Base-by-base conservation (phyloP, 2,888 invertebrate genomes). In the Ectemnius lituratus region DNA sequence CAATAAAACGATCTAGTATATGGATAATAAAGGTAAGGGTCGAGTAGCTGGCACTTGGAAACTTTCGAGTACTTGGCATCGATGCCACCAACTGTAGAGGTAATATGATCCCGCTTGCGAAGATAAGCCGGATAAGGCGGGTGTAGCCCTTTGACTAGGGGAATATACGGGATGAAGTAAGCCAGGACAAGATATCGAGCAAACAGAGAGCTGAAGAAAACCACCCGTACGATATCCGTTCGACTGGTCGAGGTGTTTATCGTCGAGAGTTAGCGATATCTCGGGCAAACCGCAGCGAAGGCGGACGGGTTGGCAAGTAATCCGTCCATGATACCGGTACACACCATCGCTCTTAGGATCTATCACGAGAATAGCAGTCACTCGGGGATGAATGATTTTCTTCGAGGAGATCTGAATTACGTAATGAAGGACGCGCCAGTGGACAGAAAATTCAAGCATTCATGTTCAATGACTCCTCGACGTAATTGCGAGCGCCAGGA, bases 191-290 rank as follows among this genome's bases (percentile, higher is more conserved):
- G 67, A 69, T 76, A 73, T 59, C 73, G 52, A 23, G 63, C 63
- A 65, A 61, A 73, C 74, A 62, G 61, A 68, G 59, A 61, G 64
- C 47, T 47, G 37, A 52, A 64, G 58, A 57, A 37, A 37, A 14
- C n/a, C 52, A 52, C 57, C 27, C 56, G 27, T 47, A 45, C 57
- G 49, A 20, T 46, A 27, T 68, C 46, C 37, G 62, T 2, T 37
- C 37, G 56, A 66, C 20, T 56, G 20, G 46, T 14, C 20, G 52
- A 52, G 52, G 28, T 72, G 67, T 72, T 78, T 72, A 71, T 69
- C 67, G 49, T 62, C 8, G 5, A 60, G 71, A 47, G 58, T 70
- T 75, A 76, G 16, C 68, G 64, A 64, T 69, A 70, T 27, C 47
- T 66, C 49, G 47, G 27, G 49, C 28, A 62, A 23, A 52, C 28